Conservation (phyloP, 2,888 invertebrate genomes). For the Patella ulyssiponensis region DNA sequence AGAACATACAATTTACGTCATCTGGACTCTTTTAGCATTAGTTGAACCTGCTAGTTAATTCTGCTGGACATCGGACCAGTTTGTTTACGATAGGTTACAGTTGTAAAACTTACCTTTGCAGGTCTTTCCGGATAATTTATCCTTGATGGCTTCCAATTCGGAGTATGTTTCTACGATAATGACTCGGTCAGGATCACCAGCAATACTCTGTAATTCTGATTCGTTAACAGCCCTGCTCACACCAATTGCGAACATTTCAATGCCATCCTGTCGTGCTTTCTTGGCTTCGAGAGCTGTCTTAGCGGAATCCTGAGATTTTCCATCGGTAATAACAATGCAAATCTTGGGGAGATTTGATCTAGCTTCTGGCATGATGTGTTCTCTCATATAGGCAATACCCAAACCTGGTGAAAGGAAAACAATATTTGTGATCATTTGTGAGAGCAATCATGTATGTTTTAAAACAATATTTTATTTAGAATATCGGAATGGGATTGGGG, state of each 20-base stretch:
- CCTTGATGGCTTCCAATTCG: constrained; percentile 33
- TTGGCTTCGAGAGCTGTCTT: constrained; percentile 27
- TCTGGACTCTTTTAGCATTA: no score
- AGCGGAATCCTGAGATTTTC: constrained; percentile 9
- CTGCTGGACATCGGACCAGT: no score
- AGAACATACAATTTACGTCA: no score
- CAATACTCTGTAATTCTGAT: constrained; percentile 36
- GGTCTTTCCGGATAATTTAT: constrained; percentile 26
- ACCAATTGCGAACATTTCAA: constrained; percentile 38
- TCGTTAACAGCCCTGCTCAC: constrained; percentile 28
- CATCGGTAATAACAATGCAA: not conserved
- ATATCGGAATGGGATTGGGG: no score
- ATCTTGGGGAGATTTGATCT: not conserved
- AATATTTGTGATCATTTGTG: no score
- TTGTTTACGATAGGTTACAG: no score
- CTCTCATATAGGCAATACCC: not conserved
- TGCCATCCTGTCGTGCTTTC: constrained; percentile 18
- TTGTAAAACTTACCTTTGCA: constrained; percentile 21
- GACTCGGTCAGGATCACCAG: constrained; percentile 27
- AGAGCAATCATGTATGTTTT: no score
- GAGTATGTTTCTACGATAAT: constrained; percentile 32
- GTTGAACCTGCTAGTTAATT: no score
- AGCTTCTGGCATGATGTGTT: not conserved
- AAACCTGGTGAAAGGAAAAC: not conserved
- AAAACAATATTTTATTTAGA: no score